Percentiles rank a stretch among this genome's conserved stretches.
Evolutionary conservation across 2,113 vertebrate genomes (phyloP).

Genomic region (Atrichornis clamosus): DNA sequence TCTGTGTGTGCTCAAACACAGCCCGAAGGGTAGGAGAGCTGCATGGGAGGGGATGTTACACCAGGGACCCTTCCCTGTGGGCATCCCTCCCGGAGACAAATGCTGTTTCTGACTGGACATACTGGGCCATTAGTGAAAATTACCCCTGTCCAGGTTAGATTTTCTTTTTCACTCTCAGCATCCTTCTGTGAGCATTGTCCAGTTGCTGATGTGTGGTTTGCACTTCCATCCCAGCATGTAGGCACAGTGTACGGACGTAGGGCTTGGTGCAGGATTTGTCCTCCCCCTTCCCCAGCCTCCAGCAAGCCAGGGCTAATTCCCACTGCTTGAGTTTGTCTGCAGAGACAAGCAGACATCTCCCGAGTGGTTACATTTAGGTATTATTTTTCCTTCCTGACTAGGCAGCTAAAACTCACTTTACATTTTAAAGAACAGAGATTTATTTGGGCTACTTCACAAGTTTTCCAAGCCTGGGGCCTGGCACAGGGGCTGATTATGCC

Average conservation of each 20-base stretch:
- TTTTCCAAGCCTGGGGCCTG: not conserved
- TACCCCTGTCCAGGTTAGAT: not conserved
- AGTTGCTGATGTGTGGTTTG: not conserved
- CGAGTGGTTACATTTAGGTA: not conserved
- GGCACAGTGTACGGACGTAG: accelerated
- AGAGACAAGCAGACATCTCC: not conserved
- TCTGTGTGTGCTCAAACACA: not conserved
- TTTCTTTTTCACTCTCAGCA: not conserved
- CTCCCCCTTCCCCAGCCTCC: not conserved
- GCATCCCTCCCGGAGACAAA: not conserved
- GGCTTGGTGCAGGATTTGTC: not conserved
- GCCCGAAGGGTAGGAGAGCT: not conserved
- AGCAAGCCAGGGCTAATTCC: not conserved
- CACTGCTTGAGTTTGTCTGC: not conserved
- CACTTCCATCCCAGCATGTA: not conserved
- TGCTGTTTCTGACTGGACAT: not conserved
- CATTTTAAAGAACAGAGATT: not conserved
- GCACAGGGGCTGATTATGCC: not conserved
- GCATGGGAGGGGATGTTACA: not conserved
- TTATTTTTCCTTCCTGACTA: not conserved
- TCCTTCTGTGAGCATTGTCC: not conserved
- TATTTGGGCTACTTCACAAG: not conserved
- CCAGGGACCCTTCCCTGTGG: not conserved
- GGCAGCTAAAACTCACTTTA: not conserved
- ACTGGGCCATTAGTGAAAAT: not conserved